Percentiles rank a stretch among this genome's conserved stretches.
These are phyloP conservation scores for Melanogrammus aeglefinus DNA, from an alignment of 2,797 vertebrate species.

Conservation along the genomic window DNA sequence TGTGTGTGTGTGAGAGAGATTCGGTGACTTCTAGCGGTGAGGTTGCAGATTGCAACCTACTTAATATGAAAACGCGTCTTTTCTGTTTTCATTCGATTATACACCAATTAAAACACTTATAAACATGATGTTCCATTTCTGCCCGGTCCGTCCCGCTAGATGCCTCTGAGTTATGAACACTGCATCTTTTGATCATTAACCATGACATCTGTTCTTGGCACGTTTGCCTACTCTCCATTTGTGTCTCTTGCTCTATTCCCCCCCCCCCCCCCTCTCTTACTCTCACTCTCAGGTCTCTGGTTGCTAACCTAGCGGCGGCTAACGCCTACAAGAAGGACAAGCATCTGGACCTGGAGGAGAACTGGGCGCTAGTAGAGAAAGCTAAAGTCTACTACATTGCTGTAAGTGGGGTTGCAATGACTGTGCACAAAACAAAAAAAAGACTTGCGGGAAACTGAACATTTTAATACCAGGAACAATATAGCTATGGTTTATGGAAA, in stretches of 20 bases:
- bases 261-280: not conserved
- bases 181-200: not conserved
- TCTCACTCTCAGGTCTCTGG: slow-evolving; percentile 82
- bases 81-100: no score
- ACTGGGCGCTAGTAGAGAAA: slow-evolving; percentile 94
- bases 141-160: no score
- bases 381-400: slow-evolving; percentile 97
- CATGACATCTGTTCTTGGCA: not conserved
- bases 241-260: not conserved
- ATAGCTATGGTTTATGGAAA: not conserved
- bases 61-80: no score
- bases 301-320: slow-evolving; percentile 95
- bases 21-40: no score
- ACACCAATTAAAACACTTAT: no score
- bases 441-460: not conserved
- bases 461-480: not conserved
- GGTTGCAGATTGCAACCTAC: no score
- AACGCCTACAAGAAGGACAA: slow-evolving; percentile 97
- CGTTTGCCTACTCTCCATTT: not conserved
- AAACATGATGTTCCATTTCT: no score
- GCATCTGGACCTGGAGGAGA: slow-evolving; percentile 94
- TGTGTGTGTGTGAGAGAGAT: no score
- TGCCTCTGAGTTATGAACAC: no score
- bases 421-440: not conserved
- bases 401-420: slow-evolving; percentile 75